Percentiles rank a stretch among this genome's conserved stretches.
Conservation (phyloP, 2,888 invertebrate genomes). For the Chrysolina americana region DNA sequence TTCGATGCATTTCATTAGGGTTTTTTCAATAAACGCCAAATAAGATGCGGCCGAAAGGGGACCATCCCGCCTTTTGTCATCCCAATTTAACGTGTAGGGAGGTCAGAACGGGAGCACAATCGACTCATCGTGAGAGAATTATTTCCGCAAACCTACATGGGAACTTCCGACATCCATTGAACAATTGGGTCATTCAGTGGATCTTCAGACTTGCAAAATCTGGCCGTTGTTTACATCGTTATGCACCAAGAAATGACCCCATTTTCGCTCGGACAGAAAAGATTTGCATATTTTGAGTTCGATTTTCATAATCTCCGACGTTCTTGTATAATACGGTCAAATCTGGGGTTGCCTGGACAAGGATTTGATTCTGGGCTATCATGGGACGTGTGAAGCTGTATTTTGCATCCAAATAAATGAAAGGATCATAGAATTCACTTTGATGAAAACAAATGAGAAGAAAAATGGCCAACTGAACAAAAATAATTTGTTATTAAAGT, state of each 20-base stretch:
- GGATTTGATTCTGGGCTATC: not conserved
- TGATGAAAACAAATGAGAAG: too few species aligned
- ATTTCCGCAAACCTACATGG: slow-evolving; percentile 35
- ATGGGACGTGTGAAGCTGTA: not conserved
- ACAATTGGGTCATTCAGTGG: slow-evolving; percentile 35
- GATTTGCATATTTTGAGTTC: slow-evolving; percentile 16
- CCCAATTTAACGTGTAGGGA: slow-evolving; percentile 13
- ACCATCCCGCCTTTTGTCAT: slow-evolving; percentile 11
- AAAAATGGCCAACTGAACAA: too few species aligned
- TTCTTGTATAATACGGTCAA: not conserved
- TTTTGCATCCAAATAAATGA: not conserved
- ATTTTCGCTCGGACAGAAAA: slow-evolving; percentile 1
- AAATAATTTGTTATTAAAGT: too few species aligned
- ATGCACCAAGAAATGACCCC: slow-evolving; percentile 2
- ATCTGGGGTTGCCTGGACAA: not conserved
- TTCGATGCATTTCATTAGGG: not conserved
- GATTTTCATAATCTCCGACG: slow-evolving; percentile 12
- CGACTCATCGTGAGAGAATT: slow-evolving; percentile 43
- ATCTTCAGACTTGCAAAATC: slow-evolving; percentile 28
- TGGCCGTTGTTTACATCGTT: slow-evolving; percentile 2
- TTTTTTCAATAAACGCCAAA: slow-evolving; percentile 17
- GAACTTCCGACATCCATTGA: slow-evolving; percentile 33
- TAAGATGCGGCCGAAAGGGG: not conserved
- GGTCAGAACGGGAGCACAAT: slow-evolving; percentile 25
- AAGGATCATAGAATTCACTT: too few species aligned